phyloP scores from a whole-genome alignment of 2,113 vertebrate genomes.

The Galbula dea region DNA sequence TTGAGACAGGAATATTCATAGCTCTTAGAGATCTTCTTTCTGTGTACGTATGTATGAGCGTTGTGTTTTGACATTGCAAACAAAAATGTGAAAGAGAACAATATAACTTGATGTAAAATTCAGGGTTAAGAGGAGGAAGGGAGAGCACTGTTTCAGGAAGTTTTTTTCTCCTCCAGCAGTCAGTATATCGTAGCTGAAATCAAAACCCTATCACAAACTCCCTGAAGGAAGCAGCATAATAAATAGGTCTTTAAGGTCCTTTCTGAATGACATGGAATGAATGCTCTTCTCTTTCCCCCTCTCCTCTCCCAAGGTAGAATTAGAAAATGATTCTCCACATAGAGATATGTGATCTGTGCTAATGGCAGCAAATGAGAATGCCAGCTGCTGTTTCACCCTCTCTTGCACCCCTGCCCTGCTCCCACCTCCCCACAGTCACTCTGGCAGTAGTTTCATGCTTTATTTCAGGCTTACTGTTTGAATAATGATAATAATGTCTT shows the following conservation, averaged over 20 bases:
- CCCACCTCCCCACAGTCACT: constrained; percentile 14
- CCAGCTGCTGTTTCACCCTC: constrained; percentile 41
- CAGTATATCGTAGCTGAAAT: constrained; percentile 66
- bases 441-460: constrained; percentile 44
- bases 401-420: constrained; percentile 20
- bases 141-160: constrained; percentile 25
- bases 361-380: constrained; percentile 53
- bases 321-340: constrained; percentile 28
- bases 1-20: background rate
- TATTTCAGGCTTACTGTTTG: constrained; percentile 51
- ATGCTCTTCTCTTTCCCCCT: constrained; percentile 37
- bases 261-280: constrained; percentile 60
- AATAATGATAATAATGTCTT: constrained; percentile 43
- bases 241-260: constrained; percentile 67
- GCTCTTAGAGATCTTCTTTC: background rate
- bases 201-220: constrained; percentile 57
- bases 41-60: background rate
- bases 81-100: background rate
- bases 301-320: constrained; percentile 44
- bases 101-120: constrained; percentile 1
- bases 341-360: background rate
- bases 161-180: constrained; percentile 46
- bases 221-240: constrained; percentile 58
- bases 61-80: background rate
- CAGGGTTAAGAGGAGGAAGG: background rate